A percentile compares a stretch with the other conserved stretches of the same genome.
These are phyloP conservation scores for Alcis repandata DNA, from an alignment of 2,888 invertebrate genomes.

Conservation along the genomic window DNA sequence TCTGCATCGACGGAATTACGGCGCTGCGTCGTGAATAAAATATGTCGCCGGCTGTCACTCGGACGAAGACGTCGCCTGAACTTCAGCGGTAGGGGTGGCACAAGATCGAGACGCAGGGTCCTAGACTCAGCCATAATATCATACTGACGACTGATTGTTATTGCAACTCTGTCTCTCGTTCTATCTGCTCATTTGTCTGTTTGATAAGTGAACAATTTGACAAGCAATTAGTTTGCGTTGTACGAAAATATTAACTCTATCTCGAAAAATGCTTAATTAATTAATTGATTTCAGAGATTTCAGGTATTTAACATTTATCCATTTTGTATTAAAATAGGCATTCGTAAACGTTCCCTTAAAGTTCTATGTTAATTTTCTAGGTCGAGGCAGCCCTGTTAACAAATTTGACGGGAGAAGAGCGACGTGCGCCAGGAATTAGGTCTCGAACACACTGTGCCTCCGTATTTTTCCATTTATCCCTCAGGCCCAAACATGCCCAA, in stretches of 20 bases:
- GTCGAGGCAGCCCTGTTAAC: constrained; percentile 66
- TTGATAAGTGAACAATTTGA: no score
- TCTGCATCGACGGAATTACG: constrained; percentile 86
- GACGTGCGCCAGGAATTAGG: constrained; percentile 77
- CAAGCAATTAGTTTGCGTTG: no score
- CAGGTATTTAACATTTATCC: no score
- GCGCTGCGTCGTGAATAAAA: constrained; percentile 84
- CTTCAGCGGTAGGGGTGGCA: constrained; percentile 61
- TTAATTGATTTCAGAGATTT: no score
- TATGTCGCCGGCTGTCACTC: constrained; percentile 85
- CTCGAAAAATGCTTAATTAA: no score
- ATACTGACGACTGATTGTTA: no score
- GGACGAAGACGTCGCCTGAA: constrained; percentile 71
- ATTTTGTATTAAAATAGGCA: no score
- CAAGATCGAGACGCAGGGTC: no score
- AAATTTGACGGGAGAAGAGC: constrained; percentile 75
- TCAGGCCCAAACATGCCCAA: constrained; percentile 22
- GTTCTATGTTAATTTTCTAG: background rate
- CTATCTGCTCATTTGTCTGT: no score
- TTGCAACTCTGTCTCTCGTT: no score
- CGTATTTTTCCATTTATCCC: constrained; percentile 61
- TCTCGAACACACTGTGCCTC: constrained; percentile 59
- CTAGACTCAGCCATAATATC: no score
- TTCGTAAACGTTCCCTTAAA: background rate
- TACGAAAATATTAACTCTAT: no score